phyloP scores from a whole-genome alignment of 2,797 vertebrate genomes.

The Diplodus sargus region DNA sequence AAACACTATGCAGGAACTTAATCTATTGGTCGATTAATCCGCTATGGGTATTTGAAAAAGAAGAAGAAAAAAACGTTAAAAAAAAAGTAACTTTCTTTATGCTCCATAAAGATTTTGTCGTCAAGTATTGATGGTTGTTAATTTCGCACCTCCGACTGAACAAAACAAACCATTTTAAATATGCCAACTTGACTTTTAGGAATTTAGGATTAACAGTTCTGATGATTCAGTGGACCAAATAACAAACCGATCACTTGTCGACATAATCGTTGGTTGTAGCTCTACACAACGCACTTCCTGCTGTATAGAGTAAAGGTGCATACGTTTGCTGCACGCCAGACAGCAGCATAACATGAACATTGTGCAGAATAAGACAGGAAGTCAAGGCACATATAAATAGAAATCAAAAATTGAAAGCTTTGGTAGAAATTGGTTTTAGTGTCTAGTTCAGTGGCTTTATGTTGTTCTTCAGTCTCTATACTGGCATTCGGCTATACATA shows the following conservation, averaged over 20 bases:
- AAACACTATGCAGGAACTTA: not conserved
- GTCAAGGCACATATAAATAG: slow-evolving; percentile 62
- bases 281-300: not conserved
- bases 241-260: not conserved
- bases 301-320: slow-evolving; percentile 26
- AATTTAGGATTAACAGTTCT: too few relatives aligned
- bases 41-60: too few relatives aligned
- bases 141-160: not conserved
- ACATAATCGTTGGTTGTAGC: not conserved
- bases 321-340: slow-evolving; percentile 4
- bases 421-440: slow-evolving; percentile 38
- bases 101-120: not conserved
- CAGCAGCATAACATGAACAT: slow-evolving; percentile 15
- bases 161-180: not conserved
- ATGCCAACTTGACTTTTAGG: not conserved
- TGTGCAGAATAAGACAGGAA: slow-evolving; percentile 26
- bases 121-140: not conserved
- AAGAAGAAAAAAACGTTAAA: too few relatives aligned
- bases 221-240: not conserved
- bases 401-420: slow-evolving; percentile 27
- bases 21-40: not conserved
- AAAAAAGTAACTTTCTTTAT: too few relatives aligned
- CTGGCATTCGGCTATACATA: slow-evolving; percentile 27
- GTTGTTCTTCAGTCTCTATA: not conserved
- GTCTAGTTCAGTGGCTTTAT: slow-evolving; percentile 19